Conservation (phyloP, 2,113 vertebrate species). For the Chelonoidis abingdonii region DNA sequence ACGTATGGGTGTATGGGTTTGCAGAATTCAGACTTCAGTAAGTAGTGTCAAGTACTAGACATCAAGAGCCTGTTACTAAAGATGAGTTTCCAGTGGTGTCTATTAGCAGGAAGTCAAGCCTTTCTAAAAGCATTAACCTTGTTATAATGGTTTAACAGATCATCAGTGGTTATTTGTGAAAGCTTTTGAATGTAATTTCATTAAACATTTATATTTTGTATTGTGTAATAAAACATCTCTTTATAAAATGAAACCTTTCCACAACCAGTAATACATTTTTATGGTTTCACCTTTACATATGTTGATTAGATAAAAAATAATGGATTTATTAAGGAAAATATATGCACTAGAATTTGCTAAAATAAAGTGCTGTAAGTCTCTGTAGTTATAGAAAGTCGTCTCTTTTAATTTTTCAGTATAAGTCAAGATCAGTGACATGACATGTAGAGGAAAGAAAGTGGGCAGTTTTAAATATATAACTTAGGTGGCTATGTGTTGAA, state of each 20-base stretch:
- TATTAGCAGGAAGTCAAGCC: neutral
- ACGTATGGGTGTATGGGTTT: neutral
- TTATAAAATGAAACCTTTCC: neutral
- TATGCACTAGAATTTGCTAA: neutral
- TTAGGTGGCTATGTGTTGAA: neutral
- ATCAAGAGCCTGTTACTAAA: neutral
- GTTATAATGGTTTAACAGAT: neutral
- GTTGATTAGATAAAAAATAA: neutral
- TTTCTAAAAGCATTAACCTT: neutral
- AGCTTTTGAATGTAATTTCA: neutral
- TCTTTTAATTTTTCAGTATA: neutral
- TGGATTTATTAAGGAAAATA: neutral
- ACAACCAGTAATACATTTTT: neutral
- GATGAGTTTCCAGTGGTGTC: neutral
- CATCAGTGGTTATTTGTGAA: neutral
- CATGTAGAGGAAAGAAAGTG: neutral
- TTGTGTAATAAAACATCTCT: neutral
- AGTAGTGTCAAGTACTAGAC: neutral
- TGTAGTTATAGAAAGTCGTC: neutral
- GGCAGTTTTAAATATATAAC: neutral
- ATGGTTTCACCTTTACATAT: neutral
- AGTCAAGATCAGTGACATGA: neutral
- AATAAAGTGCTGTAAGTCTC: neutral
- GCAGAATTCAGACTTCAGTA: neutral
- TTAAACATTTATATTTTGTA: constrained; percentile 8